Evolutionary conservation across 2,797 vertebrate genomes (phyloP).

Genomic region (Erpetoichthys calabaricus): DNA sequence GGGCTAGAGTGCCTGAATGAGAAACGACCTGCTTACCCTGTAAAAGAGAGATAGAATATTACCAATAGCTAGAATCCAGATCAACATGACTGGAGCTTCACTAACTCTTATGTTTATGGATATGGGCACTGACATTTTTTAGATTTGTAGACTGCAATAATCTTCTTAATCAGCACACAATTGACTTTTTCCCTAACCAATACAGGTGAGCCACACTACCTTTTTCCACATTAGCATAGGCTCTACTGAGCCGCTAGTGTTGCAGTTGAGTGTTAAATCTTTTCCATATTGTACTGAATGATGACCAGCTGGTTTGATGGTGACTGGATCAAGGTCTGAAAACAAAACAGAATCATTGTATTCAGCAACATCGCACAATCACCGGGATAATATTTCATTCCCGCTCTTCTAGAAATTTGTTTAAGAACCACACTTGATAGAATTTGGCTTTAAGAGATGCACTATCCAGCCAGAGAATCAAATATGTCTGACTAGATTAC

Average conservation of each 20-base stretch:
- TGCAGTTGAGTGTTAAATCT: conserved; percentile 17
- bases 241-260: conserved; percentile 18
- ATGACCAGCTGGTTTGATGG: conserved; percentile 18
- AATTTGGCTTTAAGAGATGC: too few relatives aligned
- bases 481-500: too few relatives aligned
- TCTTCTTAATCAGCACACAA: too few relatives aligned
- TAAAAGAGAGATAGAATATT: background rate
- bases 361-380: too few relatives aligned
- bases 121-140: fast-evolving
- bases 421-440: too few relatives aligned
- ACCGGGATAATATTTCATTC: too few relatives aligned
- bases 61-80: too few relatives aligned
- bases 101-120: background rate
- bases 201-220: conserved; percentile 20
- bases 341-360: background rate
- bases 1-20: conserved; percentile 31
- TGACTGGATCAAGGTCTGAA: conserved; percentile 34
- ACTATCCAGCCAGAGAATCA: too few relatives aligned
- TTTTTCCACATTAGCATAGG: conserved; percentile 37
- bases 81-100: background rate
- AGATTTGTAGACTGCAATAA: too few relatives aligned
- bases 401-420: too few relatives aligned
- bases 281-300: conserved; percentile 9
- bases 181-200: background rate
- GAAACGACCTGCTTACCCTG: conserved; percentile 48